A percentile compares a stretch with the other conserved stretches of the same genome.
These are phyloP conservation scores for Furnarius figulus DNA, from an alignment of 2,113 vertebrate species.

Conservation along the genomic window DNA sequence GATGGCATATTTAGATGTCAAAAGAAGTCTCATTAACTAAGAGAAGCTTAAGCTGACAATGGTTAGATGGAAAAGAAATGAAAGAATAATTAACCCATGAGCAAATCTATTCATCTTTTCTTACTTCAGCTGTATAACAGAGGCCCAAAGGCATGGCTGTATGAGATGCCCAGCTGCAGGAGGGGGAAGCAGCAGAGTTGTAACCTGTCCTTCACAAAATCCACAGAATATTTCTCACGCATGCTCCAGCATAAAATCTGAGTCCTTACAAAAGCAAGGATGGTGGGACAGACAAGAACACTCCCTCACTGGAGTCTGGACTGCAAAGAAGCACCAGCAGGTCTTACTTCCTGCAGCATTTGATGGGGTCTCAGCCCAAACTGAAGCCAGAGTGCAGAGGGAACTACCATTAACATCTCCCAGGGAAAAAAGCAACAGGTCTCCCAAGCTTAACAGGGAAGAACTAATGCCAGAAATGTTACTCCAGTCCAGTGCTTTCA, in stretches of 20 bases:
- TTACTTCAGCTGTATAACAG: background rate
- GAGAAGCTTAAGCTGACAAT: background rate
- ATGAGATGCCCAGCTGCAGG: background rate
- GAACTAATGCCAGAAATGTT: background rate
- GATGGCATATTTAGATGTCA: background rate
- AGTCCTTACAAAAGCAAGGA: background rate
- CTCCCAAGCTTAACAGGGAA: background rate
- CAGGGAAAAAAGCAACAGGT: background rate
- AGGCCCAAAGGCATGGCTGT: background rate
- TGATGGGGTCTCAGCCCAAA: background rate
- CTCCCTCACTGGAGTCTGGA: fast-evolving
- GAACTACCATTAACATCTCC: background rate
- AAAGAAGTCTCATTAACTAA: background rate
- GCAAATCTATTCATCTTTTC: background rate
- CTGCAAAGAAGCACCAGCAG: background rate
- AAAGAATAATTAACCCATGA: background rate
- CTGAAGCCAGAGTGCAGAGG: background rate
- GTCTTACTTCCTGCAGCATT: background rate
- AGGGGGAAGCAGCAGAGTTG: background rate
- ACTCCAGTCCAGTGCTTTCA: background rate
- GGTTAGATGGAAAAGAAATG: background rate
- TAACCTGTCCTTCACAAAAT: background rate
- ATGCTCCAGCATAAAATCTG: background rate
- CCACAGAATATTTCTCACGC: background rate
- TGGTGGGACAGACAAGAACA: background rate